Evolutionary conservation across 30 jellyfish, hydroid and myxozoan species (phyloP).

Genomic region (Turritopsis rubra): DNA sequence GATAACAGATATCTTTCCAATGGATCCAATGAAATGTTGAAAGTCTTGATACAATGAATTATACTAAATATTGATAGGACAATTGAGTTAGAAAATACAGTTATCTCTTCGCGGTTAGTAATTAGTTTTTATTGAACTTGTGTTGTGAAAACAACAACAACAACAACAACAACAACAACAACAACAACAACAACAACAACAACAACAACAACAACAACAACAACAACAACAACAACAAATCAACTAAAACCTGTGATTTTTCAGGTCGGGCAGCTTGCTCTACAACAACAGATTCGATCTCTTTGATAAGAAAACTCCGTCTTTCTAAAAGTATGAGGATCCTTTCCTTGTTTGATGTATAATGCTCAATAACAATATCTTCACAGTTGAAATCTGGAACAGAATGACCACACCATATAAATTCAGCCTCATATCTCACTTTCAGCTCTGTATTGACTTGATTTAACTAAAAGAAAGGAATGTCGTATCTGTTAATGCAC

Average conservation of each 20-base stretch:
- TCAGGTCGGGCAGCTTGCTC: conserved; percentile 60
- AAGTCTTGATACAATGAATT: conserved; percentile 40
- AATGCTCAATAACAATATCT: conserved; percentile 34
- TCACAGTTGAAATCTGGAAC: neutral
- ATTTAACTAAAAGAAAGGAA: conserved; percentile 32
- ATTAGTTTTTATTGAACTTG: neutral
- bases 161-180: too few relatives aligned
- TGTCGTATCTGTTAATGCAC: too few relatives aligned
- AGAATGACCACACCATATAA: conserved; percentile 54
- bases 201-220: too few relatives aligned
- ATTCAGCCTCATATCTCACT: conserved; percentile 51
- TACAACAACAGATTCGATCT: conserved; percentile 13
- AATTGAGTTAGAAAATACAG: neutral
- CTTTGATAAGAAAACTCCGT: conserved; percentile 18
- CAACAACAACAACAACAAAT: neutral
- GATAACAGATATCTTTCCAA: conserved; percentile 29
- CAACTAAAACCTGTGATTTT: conserved; percentile 59
- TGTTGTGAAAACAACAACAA: too few relatives aligned
- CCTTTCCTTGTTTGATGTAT: conserved; percentile 62
- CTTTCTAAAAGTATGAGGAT: conserved; percentile 3
- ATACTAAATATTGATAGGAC: conserved; percentile 40
- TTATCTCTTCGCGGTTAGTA: too few relatives aligned
- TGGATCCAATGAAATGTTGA: conserved; percentile 42
- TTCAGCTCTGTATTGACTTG: conserved; percentile 45
- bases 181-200: too few relatives aligned